Conservation (phyloP, 2,888 invertebrate species). For the Pheosia tremula region DNA sequence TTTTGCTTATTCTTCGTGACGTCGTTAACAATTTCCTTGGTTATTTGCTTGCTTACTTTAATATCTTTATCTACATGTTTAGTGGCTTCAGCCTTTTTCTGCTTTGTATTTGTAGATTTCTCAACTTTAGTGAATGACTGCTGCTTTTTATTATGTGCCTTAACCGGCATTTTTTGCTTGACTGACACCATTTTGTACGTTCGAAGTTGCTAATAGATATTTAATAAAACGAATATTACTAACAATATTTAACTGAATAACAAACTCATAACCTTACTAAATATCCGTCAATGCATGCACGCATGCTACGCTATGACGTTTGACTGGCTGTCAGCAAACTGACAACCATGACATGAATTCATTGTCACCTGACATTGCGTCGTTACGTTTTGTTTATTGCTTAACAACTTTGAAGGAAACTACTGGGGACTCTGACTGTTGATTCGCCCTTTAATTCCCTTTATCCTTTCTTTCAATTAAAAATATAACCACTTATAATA, state of each 20-base stretch:
- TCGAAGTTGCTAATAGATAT: not conserved
- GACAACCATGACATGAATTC: too few relatives aligned
- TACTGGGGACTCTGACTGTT: too few relatives aligned
- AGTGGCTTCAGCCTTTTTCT: conserved; percentile 10
- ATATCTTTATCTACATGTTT: conserved; percentile 10
- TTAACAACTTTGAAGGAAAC: too few relatives aligned
- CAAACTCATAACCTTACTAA: too few relatives aligned
- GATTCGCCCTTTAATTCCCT: too few relatives aligned
- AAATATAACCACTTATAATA: too few relatives aligned
- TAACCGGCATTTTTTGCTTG: conserved; percentile 22
- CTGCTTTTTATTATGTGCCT: conserved; percentile 19
- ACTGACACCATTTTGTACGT: conserved; percentile 28
- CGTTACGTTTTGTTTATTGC: too few relatives aligned
- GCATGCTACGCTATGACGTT: too few relatives aligned
- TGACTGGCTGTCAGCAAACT: too few relatives aligned
- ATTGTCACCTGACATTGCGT: too few relatives aligned
- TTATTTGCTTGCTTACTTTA: conserved; percentile 18
- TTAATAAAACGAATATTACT: not conserved
- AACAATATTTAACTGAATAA: conserved; percentile 7
- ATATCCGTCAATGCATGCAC: too few relatives aligned
- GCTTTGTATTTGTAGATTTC: conserved; percentile 23
- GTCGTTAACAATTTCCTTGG: conserved; percentile 8
- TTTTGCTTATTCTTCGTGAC: conserved; percentile 40
- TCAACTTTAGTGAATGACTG: conserved; percentile 18
- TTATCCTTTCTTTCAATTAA: too few relatives aligned